phyloP scores from a whole-genome alignment of 2,797 vertebrate genomes.

The Squalus acanthias region DNA sequence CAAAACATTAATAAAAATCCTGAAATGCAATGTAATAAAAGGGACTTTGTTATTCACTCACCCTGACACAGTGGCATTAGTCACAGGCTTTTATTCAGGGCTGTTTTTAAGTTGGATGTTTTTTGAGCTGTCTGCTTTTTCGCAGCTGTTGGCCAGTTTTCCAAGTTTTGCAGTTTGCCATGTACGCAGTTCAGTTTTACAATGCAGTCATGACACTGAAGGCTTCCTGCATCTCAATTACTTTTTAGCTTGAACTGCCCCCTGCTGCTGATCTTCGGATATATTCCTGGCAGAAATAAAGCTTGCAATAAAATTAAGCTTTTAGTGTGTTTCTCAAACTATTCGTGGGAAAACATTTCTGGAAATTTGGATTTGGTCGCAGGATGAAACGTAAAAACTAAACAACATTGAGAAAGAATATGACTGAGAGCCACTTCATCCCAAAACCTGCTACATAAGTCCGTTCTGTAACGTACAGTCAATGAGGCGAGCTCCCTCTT shows the following conservation, averaged over 20 bases:
- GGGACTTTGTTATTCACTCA: not conserved
- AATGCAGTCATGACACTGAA: too few relatives aligned
- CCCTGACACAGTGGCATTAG: not conserved
- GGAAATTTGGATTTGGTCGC: not conserved
- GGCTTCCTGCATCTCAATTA: not conserved
- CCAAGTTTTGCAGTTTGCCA: not conserved
- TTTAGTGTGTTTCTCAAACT: not conserved
- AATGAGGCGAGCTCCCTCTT: not conserved
- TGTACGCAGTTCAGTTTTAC: not conserved
- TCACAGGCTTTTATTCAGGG: not conserved
- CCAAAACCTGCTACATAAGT: not conserved
- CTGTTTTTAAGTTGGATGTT: not conserved
- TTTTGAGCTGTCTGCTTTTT: not conserved
- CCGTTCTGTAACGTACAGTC: too few relatives aligned
- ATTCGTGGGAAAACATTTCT: not conserved
- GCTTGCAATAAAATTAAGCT: not conserved
- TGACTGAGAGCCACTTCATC: not conserved
- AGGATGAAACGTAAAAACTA: not conserved
- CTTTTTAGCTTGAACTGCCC: not conserved
- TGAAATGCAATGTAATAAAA: not conserved
- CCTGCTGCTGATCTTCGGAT: not conserved
- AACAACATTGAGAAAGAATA: not conserved
- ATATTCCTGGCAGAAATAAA: not conserved
- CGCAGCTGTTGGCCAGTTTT: not conserved
- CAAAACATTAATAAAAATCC: too few relatives aligned